Evolutionary conservation across 2,797 vertebrate species (phyloP), one percentile per base, ranked within the genome.

Genomic region (Sparus aurata): DNA sequence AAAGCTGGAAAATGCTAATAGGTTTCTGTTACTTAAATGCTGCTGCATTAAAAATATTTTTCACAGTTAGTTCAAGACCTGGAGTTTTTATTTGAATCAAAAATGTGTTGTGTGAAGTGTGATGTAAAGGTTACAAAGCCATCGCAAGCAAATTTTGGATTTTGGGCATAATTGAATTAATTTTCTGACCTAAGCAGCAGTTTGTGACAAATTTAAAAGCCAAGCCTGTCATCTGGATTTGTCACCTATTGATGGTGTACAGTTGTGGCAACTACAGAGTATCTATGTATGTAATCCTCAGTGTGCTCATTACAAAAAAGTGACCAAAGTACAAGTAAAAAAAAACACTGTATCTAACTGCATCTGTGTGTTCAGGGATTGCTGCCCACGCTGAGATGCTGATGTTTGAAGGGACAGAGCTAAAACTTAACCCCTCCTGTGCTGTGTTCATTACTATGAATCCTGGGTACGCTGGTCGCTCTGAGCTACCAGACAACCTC

Each of bases 361-460:
- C 38, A 13, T 72, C 41, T 74, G 45, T 79, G n/a, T 80, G n/a
- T 54, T 2, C 77, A 98, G 97, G 97, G 64, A 98, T 99, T 74
- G 92, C 94, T 61, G 86, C 95, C 69, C 94, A 96, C 4, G 61
- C 85, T n/a, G 93, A 96, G 15, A 85, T 94, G 82, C 91, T 98
- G 61, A 23, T 94, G 64, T 98, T 98, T 93, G 97, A 98, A 92
- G 97, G 97, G 63, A 97, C 97, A 0, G 96, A 97, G 87, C 89
- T 98, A 20, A 96, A 90, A 82, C 95, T 99, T 46, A 86, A 99
- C 86, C 97, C 97, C 16, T 97, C 97, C 0, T 99, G 97, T 68
- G 96, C 97, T 6, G 97, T 97, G 34, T 98, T 98, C 84, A 98
- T 99, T 75, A 98, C 97, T 1, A 98, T 99, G 97, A 99, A 98